These are phyloP conservation scores for Chouioia cunea DNA, from an alignment of 2,888 invertebrate species.

Conservation along the genomic window DNA sequence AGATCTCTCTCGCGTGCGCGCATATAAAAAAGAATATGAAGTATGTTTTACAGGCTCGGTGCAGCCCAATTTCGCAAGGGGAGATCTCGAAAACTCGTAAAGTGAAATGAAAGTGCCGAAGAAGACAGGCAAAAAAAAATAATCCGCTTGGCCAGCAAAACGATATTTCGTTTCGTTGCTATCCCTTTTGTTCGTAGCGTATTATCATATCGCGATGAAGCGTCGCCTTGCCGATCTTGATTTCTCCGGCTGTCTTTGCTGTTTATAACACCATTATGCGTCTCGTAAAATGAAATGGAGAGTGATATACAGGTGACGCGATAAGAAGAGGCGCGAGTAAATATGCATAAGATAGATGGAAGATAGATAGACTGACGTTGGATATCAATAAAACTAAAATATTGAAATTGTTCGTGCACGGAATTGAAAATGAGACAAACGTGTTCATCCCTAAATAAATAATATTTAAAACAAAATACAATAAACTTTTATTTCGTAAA, in stretches of 20 bases:
- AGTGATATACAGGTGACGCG: conserved; percentile 27
- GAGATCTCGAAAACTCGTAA: conserved; percentile 66
- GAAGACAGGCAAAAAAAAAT: conserved; percentile 13
- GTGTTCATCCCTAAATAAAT: no score
- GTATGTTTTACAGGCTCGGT: conserved; percentile 54
- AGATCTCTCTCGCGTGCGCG: conserved; percentile 14
- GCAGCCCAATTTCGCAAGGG: conserved; percentile 48
- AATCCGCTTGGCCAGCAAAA: conserved; percentile 38
- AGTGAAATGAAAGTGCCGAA: conserved; percentile 63
- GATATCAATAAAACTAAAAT: no score
- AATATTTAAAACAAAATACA: no score
- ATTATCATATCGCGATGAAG: conserved; percentile 47
- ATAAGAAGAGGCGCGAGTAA: neutral
- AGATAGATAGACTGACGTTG: neutral
- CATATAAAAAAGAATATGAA: conserved; percentile 54
- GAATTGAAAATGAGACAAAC: no score
- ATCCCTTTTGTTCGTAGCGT: conserved; percentile 21
- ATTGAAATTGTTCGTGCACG: no score
- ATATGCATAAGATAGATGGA: neutral
- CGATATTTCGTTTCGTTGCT: conserved; percentile 3
- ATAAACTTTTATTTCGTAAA: no score
- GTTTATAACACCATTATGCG: conserved; percentile 47
- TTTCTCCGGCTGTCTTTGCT: conserved; percentile 38
- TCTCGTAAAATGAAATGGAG: conserved; percentile 47
- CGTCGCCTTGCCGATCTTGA: conserved; percentile 38